Evolutionary conservation across 2,797 vertebrate genomes (phyloP).

Genomic region (Syngnathus rostellatus): DNA sequence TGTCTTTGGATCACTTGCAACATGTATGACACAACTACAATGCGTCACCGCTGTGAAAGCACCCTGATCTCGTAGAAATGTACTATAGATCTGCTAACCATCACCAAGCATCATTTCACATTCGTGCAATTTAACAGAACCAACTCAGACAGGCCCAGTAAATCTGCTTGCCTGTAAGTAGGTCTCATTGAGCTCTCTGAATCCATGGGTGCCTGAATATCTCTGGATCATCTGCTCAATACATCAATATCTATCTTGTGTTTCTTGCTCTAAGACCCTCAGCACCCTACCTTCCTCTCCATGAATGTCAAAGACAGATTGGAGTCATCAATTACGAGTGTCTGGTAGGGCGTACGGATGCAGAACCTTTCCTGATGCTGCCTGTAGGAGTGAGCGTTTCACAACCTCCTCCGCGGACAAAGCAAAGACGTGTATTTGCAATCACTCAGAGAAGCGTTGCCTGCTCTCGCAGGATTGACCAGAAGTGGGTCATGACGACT

Average conservation of each 20-base stretch:
- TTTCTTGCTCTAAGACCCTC: slow-evolving; percentile 54
- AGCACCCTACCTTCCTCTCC: slow-evolving; percentile 31
- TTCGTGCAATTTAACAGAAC: slow-evolving; percentile 26
- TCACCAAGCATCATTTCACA: slow-evolving; percentile 36
- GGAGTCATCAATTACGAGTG: slow-evolving; percentile 61
- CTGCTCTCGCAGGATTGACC: slow-evolving; percentile 31
- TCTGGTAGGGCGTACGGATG: slow-evolving; percentile 12
- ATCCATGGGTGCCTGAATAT: slow-evolving; percentile 56
- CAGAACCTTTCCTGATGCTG: background rate
- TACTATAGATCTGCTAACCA: slow-evolving; percentile 25
- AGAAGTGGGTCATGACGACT: slow-evolving; percentile 48
- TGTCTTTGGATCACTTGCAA: background rate
- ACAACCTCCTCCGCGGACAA: slow-evolving; percentile 5
- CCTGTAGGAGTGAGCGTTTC: background rate
- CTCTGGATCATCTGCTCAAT: slow-evolving; percentile 63
- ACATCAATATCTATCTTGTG: slow-evolving; percentile 62
- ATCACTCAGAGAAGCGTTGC: slow-evolving; percentile 12
- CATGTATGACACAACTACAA: background rate
- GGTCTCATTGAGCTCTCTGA: slow-evolving; percentile 58
- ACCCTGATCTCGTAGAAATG: too few species aligned
- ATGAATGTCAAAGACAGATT: slow-evolving; percentile 60
- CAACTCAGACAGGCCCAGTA: slow-evolving; percentile 49
- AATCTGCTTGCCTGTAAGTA: slow-evolving; percentile 66
- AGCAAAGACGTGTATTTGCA: slow-evolving; percentile 23
- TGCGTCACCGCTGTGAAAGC: too few species aligned